Evolutionary conservation across 2,113 vertebrate genomes (phyloP).

Genomic region (Corvus hawaiiensis): DNA sequence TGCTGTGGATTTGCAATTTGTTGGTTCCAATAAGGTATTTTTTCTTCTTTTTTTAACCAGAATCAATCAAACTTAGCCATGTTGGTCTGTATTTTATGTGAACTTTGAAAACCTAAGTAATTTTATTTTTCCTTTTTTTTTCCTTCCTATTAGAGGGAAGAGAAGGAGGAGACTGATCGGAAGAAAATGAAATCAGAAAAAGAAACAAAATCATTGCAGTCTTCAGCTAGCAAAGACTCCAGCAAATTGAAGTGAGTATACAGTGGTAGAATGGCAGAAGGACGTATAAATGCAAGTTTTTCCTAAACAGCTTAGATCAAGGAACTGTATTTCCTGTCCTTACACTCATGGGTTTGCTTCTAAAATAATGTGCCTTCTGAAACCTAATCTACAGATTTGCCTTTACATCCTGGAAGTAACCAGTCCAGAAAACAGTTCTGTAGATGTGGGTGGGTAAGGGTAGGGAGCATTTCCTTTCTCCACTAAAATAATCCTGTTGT

Average conservation of each 20-base stretch:
- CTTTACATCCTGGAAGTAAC: neutral
- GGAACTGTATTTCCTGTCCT: neutral
- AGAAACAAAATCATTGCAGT: conserved; percentile 36
- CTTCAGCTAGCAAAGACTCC: conserved; percentile 48
- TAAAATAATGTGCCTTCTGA: neutral
- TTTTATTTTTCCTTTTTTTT: neutral
- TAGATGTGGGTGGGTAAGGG: neutral
- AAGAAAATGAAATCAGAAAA: conserved; percentile 77
- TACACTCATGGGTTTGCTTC: neutral
- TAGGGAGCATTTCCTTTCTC: neutral
- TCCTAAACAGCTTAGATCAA: neutral
- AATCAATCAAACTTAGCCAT: neutral
- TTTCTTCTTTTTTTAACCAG: neutral
- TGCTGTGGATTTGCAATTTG: neutral
- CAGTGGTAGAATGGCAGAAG: neutral
- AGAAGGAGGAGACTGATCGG: conserved; percentile 50
- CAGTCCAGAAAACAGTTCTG: neutral
- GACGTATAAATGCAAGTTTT: neutral
- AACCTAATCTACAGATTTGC: neutral
- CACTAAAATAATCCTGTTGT: neutral
- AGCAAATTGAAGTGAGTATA: conserved; percentile 75
- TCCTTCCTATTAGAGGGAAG: conserved; percentile 48
- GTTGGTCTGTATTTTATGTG: neutral
- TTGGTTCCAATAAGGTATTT: neutral
- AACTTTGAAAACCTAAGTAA: neutral